Evolutionary conservation across 2,888 invertebrate species (phyloP), one percentile per base, ranked within the genome.

Genomic region (Luperina testacea): DNA sequence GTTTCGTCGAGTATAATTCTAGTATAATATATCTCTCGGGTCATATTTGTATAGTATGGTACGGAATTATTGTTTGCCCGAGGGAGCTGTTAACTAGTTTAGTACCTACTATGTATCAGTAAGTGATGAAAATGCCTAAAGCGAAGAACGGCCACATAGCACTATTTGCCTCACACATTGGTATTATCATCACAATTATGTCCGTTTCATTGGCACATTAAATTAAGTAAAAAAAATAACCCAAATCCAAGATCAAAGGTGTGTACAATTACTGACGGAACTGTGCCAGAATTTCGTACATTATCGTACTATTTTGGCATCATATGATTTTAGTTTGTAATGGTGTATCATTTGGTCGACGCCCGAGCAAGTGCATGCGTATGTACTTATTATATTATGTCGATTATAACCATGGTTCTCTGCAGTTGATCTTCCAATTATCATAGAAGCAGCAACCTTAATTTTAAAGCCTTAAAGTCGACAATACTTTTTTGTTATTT

Each of bases 291-390:
- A 77, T 88, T 90, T 88, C 86, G 86, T 90, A 89, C 88, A 89
- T 90, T 91, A 89, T 90, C 86, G 85, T 88, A 90, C 84, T 89
- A 90, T 91, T 92, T 90, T 90, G 91, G 91, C 90, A 87, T 88
- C 88, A 87, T 92, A 92, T 92, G 93, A 93, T 94, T 94, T 92
- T 89, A 90, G 90, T 92, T 92, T 91, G 91, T 94, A 93, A 93
- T 91, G 81, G 90, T 92, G 92, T 92, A 94, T 94, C 92, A 94
- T 93, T 93, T 89, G 82, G 85, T 88, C 88, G 88, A 92, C 90
- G 90, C 91, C 91, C 92, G 91, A 91, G 91, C 92, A 93, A 93
- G 92, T 94, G 92, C 92, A 92, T 91, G 90, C 90, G 87, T 93
- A 90, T 92, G 87, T 93, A 91, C 94, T 93, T 92, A 95, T 94